Evolutionary conservation across 2,888 invertebrate species (phyloP).

Genomic region (Camponotus fellah): DNA sequence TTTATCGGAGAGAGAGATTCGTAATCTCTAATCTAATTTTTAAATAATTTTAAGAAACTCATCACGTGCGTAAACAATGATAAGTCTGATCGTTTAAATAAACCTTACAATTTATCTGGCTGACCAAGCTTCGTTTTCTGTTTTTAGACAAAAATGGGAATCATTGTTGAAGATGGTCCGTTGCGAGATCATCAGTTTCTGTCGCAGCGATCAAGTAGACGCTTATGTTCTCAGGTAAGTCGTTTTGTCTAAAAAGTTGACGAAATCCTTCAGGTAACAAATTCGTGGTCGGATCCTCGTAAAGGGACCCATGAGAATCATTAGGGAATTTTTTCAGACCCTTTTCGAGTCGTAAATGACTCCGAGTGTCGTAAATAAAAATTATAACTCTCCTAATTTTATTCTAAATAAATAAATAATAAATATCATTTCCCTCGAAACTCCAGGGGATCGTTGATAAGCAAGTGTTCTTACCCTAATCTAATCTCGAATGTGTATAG

Average conservation of each 20-base stretch:
- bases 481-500: background rate
- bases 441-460: background rate
- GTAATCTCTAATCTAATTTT: background rate
- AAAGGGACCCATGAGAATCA: background rate
- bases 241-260: background rate
- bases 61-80: background rate
- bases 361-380: background rate
- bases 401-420: background rate
- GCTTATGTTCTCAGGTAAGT: slow-evolving; percentile 97
- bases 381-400: background rate
- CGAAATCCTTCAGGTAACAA: background rate
- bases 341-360: background rate
- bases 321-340: background rate
- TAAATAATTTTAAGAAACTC: background rate
- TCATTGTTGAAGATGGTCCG: slow-evolving; percentile 95
- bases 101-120: background rate
- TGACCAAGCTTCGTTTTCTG: slow-evolving; percentile 40
- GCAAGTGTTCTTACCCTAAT: too few species aligned
- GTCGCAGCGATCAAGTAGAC: slow-evolving; percentile 95
- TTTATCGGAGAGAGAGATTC: background rate
- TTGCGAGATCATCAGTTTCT: slow-evolving; percentile 98
- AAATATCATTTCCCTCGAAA: background rate
- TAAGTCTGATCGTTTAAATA: background rate
- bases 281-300: background rate
- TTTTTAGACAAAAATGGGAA: slow-evolving; percentile 93